Conservation (phyloP, 2,113 vertebrate species). For the Lophotis ruficrista region DNA sequence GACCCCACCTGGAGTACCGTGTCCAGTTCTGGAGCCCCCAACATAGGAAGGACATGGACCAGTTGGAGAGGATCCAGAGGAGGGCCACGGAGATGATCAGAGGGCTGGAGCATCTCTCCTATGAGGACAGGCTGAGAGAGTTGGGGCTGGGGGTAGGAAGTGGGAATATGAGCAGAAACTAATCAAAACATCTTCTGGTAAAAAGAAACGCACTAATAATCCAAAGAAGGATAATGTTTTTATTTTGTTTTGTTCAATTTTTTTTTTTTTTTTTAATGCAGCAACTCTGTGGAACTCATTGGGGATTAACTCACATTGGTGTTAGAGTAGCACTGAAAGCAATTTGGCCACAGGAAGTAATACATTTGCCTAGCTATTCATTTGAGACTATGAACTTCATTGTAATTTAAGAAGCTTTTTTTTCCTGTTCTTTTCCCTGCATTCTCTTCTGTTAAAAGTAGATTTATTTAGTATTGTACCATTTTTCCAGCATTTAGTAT, state of each 20-base stretch:
- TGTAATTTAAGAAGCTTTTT: background rate
- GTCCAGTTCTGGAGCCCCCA: too few relatives aligned
- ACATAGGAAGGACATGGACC: too few relatives aligned
- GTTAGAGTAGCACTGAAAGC: background rate
- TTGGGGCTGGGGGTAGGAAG: too few relatives aligned
- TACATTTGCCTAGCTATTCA: background rate
- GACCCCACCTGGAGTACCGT: too few relatives aligned
- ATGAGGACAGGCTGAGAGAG: too few relatives aligned
- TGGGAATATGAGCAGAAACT: background rate
- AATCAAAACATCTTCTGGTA: background rate
- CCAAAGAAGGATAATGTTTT: background rate
- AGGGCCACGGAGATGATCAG: too few relatives aligned
- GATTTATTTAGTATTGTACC: background rate
- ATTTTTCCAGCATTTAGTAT: background rate
- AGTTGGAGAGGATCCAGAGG: too few relatives aligned
- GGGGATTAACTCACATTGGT: background rate
- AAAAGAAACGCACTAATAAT: background rate
- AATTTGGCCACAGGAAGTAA: background rate
- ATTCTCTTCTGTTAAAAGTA: background rate
- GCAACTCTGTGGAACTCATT: background rate
- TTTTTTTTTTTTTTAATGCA: background rate
- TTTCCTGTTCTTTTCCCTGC: background rate
- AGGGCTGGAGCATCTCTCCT: too few relatives aligned
- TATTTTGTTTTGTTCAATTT: background rate
- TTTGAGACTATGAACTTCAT: background rate